phyloP scores from a whole-genome alignment of 2,797 vertebrate genomes.

The Lepilemur septentrionalis region DNA sequence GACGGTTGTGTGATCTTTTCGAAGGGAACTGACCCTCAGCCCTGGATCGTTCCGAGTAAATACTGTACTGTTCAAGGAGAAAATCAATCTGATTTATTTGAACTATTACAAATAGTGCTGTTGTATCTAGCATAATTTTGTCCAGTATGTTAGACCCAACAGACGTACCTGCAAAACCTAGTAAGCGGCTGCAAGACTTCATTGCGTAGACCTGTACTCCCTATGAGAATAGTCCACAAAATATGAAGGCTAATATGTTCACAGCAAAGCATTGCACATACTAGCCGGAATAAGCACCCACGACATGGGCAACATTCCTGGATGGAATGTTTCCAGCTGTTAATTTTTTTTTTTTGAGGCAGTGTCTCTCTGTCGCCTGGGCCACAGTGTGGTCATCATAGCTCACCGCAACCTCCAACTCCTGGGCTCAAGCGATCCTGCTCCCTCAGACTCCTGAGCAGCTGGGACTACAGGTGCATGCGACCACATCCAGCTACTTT shows the following conservation, averaged over 20 bases:
- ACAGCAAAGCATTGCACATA: fast-evolving
- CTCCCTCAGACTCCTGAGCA: not conserved
- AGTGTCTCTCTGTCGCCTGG: too few species aligned
- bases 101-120: not conserved
- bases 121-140: not conserved
- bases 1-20: not conserved
- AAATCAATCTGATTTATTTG: not conserved
- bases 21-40: not conserved
- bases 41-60: not conserved
- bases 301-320: not conserved
- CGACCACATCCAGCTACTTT: too few species aligned
- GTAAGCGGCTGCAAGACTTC: not conserved
- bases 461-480: not conserved
- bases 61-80: not conserved
- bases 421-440: not conserved
- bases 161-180: not conserved
- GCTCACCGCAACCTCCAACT: not conserved
- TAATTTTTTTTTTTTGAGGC: not conserved
- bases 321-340: not conserved
- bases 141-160: not conserved
- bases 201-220: not conserved
- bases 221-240: not conserved
- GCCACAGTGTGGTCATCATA: too few species aligned
- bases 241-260: not conserved
- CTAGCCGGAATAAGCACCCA: not conserved